Conservation (phyloP, 2,113 vertebrate genomes). For the Larimichthys crocea region DNA sequence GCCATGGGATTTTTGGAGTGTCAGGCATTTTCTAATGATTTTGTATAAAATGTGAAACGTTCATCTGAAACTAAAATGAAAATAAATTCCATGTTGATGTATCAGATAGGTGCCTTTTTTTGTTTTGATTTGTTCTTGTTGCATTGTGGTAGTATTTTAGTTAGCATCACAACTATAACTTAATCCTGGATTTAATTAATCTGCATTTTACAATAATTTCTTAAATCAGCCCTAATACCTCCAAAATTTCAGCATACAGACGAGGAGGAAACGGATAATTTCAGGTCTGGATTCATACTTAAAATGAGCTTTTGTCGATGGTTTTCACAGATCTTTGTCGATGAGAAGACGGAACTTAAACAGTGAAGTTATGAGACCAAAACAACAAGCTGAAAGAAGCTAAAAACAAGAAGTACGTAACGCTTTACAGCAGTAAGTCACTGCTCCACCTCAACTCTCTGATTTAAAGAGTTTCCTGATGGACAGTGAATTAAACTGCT, state of each 20-base stretch:
- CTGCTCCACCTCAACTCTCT: too few relatives aligned
- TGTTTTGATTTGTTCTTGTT: slow-evolving; percentile 28
- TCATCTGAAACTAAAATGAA: slow-evolving; percentile 76
- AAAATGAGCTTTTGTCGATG: too few relatives aligned
- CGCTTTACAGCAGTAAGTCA: too few relatives aligned
- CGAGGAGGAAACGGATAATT: neutral
- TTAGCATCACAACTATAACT: neutral
- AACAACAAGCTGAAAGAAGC: neutral
- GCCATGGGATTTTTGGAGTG: slow-evolving; percentile 53
- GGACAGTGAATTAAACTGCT: too few relatives aligned
- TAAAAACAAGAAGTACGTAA: too few relatives aligned
- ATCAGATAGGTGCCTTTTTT: slow-evolving; percentile 16
- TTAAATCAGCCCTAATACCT: neutral
- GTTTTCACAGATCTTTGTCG: too few relatives aligned
- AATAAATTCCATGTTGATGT: slow-evolving; percentile 81
- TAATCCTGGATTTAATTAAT: neutral
- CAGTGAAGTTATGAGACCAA: too few relatives aligned
- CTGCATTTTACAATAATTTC: neutral
- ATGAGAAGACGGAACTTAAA: too few relatives aligned
- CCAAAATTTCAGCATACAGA: neutral
- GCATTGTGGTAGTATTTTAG: too few relatives aligned
- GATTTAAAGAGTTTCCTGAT: too few relatives aligned
- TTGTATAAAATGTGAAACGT: slow-evolving; percentile 81
- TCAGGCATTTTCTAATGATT: slow-evolving; percentile 82
- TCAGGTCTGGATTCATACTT: too few relatives aligned